These are phyloP conservation scores for Druceiella hillmani DNA, from an alignment of 2,888 invertebrate species.

Conservation along the genomic window DNA sequence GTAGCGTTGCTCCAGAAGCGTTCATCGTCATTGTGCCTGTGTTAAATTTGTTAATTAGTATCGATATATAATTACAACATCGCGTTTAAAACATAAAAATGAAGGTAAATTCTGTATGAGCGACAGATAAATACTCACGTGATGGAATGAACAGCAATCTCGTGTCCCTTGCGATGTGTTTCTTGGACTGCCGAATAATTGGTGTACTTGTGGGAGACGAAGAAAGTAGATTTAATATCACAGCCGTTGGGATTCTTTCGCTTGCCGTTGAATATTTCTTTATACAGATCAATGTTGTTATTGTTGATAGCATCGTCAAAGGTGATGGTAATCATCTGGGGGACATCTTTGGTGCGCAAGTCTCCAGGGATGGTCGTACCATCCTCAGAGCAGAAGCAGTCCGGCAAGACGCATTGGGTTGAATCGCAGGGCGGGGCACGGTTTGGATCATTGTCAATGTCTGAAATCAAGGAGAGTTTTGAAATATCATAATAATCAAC, in stretches of 20 bases:
- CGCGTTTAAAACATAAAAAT: not conserved
- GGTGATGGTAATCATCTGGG: slow-evolving; percentile 92
- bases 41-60: slow-evolving; percentile 19
- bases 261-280: slow-evolving; percentile 84
- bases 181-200: slow-evolving; percentile 93
- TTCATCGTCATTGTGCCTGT: slow-evolving; percentile 85
- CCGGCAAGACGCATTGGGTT: slow-evolving; percentile 79
- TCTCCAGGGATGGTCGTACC: slow-evolving; percentile 84
- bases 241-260: slow-evolving; percentile 92
- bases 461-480: too few relatives aligned
- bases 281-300: slow-evolving; percentile 90
- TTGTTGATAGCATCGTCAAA: slow-evolving; percentile 95
- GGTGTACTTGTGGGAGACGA: slow-evolving; percentile 88
- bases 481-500: too few relatives aligned
- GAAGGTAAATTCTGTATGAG: not conserved
- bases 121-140: slow-evolving; percentile 59
- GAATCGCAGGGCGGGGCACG: slow-evolving; percentile 87
- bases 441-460: slow-evolving; percentile 91
- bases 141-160: slow-evolving; percentile 90
- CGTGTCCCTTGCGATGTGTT: slow-evolving; percentile 86
- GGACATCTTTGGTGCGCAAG: slow-evolving; percentile 76
- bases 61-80: not conserved
- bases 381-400: slow-evolving; percentile 92
- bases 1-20: slow-evolving; percentile 91
- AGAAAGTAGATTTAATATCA: slow-evolving; percentile 88